Base-by-base conservation (phyloP, 2,888 invertebrate species). In the Pantelozetes paolii region DNA sequence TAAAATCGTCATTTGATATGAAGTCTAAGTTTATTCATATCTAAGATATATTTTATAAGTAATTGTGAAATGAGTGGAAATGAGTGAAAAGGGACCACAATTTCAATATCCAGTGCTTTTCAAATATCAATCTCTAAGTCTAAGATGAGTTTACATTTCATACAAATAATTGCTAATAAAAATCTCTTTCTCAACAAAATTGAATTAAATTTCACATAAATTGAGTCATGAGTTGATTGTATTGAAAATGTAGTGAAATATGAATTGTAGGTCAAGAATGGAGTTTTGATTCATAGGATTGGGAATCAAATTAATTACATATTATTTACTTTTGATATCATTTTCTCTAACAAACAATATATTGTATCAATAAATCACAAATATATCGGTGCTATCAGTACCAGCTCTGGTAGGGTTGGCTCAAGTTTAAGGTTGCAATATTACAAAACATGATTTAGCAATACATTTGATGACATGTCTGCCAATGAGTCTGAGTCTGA, bases 351-450 rank as follows among this genome's bases (percentile, higher is more conserved):
- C 45, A 45, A 18, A 15, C 45, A 6, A 18, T 45, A 6, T 45
- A 36, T 15, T 36, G 6, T 36, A 36, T 36, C 36, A 8, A 18
- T 50, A 2, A 11, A 6, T 13, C 20, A 6, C 9, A 23, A 23
- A 11, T 26, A 26, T 26, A 54, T 11, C 5, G 26, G 13, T 9
- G 23, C 9, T 23, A 54, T 54, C 9, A 54, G 23, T 26, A 15
- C 11, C 15, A 36, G 36, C 36, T 8, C 50, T 50, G 54, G 18
- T 54, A 54, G 54, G 11, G 6, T n/a, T 62, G 62, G 62, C 32
- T 32, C 62, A 62, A 62, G 62, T 62, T 62, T 62, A 62, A 62
- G 62, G 62, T 62, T 62, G 32, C 26, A 36, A 8, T 62, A 30
- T 8, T 57, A 57, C 57, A 57, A 30, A 26, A n/a, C 62, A 62